phyloP scores from a whole-genome alignment of 2,113 vertebrate genomes.

The Cynoglossus semilaevis region DNA sequence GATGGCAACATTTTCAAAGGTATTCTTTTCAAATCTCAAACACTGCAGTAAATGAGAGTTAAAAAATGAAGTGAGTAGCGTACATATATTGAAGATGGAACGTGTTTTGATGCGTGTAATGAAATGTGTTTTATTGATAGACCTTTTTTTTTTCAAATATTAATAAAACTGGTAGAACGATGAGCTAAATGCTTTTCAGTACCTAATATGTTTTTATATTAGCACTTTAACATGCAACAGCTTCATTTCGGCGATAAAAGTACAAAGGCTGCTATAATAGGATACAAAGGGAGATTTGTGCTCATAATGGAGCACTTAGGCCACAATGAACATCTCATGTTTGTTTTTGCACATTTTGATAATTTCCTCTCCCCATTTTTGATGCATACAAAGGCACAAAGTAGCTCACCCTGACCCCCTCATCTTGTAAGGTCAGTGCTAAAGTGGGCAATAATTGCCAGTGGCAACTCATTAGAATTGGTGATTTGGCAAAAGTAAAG shows the following conservation, averaged over 20 bases:
- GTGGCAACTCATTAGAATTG: conserved; percentile 78
- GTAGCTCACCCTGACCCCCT: conserved; percentile 62
- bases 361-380: conserved; percentile 49
- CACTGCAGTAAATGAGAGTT: too few relatives aligned
- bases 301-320: conserved; percentile 58
- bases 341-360: conserved; percentile 67
- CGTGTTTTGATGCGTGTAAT: neutral
- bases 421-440: conserved; percentile 69
- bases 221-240: conserved; percentile 25
- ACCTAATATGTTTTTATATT: conserved; percentile 24
- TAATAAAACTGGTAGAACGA: neutral
- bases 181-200: neutral
- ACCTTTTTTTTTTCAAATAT: neutral
- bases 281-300: conserved; percentile 42
- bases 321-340: conserved; percentile 58
- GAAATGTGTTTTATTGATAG: conserved; percentile 3
- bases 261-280: conserved; percentile 42
- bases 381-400: conserved; percentile 62
- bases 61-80: too few relatives aligned
- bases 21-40: too few relatives aligned
- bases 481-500: conserved; percentile 71
- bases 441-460: conserved; percentile 77
- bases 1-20: too few relatives aligned
- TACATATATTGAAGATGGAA: neutral
- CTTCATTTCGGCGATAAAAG: conserved; percentile 23